Conservation (phyloP, 2,888 invertebrate genomes). For the Blastobasis adustella region DNA sequence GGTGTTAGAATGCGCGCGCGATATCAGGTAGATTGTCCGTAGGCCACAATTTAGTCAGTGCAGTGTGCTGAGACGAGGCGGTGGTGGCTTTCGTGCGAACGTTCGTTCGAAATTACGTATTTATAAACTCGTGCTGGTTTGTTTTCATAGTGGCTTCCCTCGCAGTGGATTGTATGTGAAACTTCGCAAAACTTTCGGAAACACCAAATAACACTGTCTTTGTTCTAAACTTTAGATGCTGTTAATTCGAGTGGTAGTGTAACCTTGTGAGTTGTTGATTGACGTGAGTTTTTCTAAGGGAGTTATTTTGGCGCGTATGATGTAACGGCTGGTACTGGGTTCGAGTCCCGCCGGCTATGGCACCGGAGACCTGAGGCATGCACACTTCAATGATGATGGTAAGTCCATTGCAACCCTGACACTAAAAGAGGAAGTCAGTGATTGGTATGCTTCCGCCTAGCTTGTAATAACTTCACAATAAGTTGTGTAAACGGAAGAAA, state of each 20-base stretch:
- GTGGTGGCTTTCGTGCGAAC: conserved; percentile 29
- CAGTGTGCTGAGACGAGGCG: conserved; percentile 32
- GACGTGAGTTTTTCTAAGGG: conserved; percentile 50
- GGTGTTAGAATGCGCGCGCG: conserved; percentile 34
- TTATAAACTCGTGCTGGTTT: conserved; percentile 64
- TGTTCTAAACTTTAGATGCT: conserved; percentile 23
- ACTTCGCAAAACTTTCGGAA: not conserved
- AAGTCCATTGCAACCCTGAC: conserved; percentile 21
- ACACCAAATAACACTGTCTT: not conserved
- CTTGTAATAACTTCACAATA: too few relatives aligned
- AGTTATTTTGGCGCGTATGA: conserved; percentile 66
- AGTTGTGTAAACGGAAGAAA: too few relatives aligned
- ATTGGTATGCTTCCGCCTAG: too few relatives aligned
- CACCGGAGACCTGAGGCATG: conserved; percentile 44
- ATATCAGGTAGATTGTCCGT: conserved; percentile 37
- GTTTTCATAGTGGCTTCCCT: conserved; percentile 43
- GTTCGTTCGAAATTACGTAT: conserved; percentile 46
- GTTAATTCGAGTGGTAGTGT: conserved; percentile 39
- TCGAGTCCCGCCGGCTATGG: conserved; percentile 51
- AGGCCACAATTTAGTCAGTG: conserved; percentile 31
- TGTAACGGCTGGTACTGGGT: conserved; percentile 56
- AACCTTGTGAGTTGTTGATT: conserved; percentile 66
- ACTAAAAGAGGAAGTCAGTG: too few relatives aligned
- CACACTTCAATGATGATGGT: conserved; percentile 72
- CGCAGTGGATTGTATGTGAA: conserved; percentile 3